phyloP scores from a whole-genome alignment of 2,888 invertebrate species.

The Spicauda simplicius region DNA sequence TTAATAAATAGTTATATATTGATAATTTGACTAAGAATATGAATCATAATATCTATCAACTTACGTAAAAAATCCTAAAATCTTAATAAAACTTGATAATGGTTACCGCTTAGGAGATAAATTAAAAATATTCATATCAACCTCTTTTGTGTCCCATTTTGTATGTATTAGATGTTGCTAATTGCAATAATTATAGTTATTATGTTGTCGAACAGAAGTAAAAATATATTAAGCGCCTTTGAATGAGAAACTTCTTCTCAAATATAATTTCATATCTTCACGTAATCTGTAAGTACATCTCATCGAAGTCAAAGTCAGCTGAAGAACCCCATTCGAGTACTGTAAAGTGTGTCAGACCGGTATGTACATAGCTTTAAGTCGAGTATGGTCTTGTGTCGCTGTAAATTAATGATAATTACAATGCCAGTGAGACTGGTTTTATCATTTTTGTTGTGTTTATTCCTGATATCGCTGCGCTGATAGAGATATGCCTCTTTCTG shows the following conservation, averaged over 20 bases:
- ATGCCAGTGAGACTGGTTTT: constrained; percentile 61
- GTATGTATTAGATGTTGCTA: neutral
- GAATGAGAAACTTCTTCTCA: neutral
- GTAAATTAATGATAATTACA: constrained; percentile 68
- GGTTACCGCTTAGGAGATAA: too few species aligned
- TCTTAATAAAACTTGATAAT: too few species aligned
- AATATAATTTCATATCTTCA: constrained; percentile 16
- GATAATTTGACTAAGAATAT: too few species aligned
- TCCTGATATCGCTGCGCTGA: constrained; percentile 59
- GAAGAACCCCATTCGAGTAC: constrained; percentile 51
- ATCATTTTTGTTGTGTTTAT: constrained; percentile 64
- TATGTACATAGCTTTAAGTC: constrained; percentile 59
- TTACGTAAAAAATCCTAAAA: too few species aligned
- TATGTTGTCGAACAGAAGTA: neutral
- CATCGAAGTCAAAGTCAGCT: constrained; percentile 41
- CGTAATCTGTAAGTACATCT: constrained; percentile 41
- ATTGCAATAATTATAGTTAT: neutral
- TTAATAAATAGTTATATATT: too few species aligned
- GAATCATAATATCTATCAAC: too few species aligned
- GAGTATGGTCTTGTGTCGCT: constrained; percentile 59
- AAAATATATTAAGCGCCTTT: neutral
- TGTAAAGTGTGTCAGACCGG: constrained; percentile 52
- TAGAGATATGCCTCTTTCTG: constrained; percentile 45
- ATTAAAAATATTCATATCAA: too few species aligned
- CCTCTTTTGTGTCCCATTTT: too few species aligned